Evolutionary conservation across 2,113 vertebrate genomes (phyloP).

Genomic region (Rhagologus leucostigma): DNA sequence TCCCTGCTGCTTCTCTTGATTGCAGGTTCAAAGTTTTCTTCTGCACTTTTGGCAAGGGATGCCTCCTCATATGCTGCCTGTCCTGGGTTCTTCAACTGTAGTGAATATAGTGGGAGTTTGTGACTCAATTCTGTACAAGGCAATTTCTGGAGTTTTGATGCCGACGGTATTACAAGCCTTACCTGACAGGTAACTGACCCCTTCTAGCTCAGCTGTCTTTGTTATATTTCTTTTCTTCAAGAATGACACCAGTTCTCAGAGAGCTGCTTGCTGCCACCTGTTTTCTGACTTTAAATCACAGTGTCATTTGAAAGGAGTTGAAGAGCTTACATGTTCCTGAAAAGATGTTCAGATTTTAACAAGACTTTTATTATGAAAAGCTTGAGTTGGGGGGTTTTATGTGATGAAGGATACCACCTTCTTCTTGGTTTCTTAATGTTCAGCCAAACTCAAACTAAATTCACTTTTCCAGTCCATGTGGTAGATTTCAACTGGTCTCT

Average conservation of each 20-base stretch:
- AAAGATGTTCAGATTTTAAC: neutral
- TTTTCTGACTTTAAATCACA: neutral
- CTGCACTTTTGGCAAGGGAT: conserved; percentile 99
- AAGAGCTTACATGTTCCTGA: neutral
- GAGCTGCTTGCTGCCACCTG: neutral
- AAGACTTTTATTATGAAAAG: neutral
- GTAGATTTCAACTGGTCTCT: neutral
- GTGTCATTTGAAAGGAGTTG: neutral
- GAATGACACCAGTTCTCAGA: neutral
- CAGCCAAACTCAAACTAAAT: neutral
- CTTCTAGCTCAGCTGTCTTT: neutral
- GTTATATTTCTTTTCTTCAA: neutral
- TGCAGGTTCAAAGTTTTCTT: conserved; percentile 98
- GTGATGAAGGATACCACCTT: neutral
- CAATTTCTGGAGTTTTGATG: conserved; percentile 98
- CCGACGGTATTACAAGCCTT: conserved; percentile 95
- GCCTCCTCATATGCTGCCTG: conserved; percentile 97
- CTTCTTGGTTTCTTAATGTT: neutral
- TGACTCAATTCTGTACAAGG: conserved; percentile 98
- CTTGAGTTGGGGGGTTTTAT: neutral
- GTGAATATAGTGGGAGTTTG: conserved; percentile 98
- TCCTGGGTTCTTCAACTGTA: conserved; percentile 92
- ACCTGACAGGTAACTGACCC: conserved; percentile 86
- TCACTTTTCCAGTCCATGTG: neutral
- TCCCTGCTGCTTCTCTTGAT: neutral